Percentiles rank a stretch among this genome's conserved stretches.
Evolutionary conservation across 2,888 invertebrate species (phyloP).

Genomic region (Scelioninae gen. 2): DNA sequence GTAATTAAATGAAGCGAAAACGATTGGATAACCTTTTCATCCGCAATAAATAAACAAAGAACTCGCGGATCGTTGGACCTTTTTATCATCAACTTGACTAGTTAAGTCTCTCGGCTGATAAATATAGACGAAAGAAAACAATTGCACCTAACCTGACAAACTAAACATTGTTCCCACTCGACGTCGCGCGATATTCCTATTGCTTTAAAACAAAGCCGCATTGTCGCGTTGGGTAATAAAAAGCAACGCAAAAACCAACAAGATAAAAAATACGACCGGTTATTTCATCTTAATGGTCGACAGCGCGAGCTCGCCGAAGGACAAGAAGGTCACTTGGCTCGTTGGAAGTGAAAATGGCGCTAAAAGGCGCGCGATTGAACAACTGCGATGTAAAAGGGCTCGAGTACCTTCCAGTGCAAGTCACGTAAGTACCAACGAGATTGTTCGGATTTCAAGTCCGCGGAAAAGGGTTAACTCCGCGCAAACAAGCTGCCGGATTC

Average conservation of each 20-base stretch:
- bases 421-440: slow-evolving; percentile 5
- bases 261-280: slow-evolving; percentile 54
- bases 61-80: no score
- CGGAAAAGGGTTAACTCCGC: no score
- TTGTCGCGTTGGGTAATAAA: slow-evolving; percentile 45
- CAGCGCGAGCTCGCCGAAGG: slow-evolving; percentile 43
- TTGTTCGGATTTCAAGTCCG: slow-evolving; percentile 1
- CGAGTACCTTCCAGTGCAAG: slow-evolving; percentile 4
- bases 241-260: slow-evolving; percentile 33
- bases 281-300: slow-evolving; percentile 51
- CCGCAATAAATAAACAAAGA: slow-evolving; percentile 2
- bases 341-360: slow-evolving; percentile 28
- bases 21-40: no score
- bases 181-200: not conserved
- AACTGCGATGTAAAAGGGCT: slow-evolving; percentile 31
- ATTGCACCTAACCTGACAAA: slow-evolving; percentile 22
- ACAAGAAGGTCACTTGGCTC: slow-evolving; percentile 48
- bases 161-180: slow-evolving; percentile 23
- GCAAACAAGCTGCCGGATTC: no score
- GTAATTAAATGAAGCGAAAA: no score
- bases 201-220: slow-evolving; percentile 32
- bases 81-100: no score
- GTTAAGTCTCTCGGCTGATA: no score
- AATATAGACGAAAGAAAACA: no score
- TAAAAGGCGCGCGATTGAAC: slow-evolving; percentile 47